Conservation (phyloP, 1,140 invertebrate species). For the Drosophila serrata region DNA sequence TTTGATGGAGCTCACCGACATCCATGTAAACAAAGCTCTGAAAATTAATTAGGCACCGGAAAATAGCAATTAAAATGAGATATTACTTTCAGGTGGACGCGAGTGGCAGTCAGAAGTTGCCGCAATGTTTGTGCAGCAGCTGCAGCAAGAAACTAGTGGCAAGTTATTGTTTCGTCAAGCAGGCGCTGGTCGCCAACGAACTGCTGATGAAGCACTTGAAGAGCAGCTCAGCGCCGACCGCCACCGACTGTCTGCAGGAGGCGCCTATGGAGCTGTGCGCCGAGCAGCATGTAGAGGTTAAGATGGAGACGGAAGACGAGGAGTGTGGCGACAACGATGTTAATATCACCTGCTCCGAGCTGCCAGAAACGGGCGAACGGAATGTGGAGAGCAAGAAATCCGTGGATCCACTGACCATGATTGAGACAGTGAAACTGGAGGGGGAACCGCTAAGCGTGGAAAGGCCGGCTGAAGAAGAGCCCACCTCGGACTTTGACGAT, state of each 20-base stretch:
- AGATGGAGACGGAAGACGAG: constrained; percentile 68
- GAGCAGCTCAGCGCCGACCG: constrained; percentile 1
- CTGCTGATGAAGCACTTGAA: constrained; percentile 59
- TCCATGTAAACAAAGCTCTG: constrained; percentile 46
- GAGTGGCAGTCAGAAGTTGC: constrained; percentile 31
- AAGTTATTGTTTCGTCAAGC: constrained; percentile 70
- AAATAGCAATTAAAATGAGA: background rate
- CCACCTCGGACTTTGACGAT: constrained; percentile 53
- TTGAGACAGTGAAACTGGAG: constrained; percentile 64
- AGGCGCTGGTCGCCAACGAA: constrained; percentile 59
- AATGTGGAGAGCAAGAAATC: constrained; percentile 55
- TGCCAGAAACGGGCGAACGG: constrained; percentile 38
- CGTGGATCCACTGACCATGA: constrained; percentile 61
- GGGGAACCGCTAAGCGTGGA: constrained; percentile 9
- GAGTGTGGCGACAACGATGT: constrained; percentile 53
- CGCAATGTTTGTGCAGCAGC: constrained; percentile 58
- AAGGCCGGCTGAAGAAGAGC: background rate
- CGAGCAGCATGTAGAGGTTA: constrained; percentile 73
- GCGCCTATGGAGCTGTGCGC: constrained; percentile 70
- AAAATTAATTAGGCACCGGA: background rate
- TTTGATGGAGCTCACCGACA: constrained; percentile 64
- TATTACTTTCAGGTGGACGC: constrained; percentile 33
- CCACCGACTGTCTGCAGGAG: constrained; percentile 63
- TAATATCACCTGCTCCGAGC: constrained; percentile 56
- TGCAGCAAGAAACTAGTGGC: constrained; percentile 59